A percentile compares a stretch with the other conserved stretches of the same genome.
Evolutionary conservation across 2,797 vertebrate genomes (phyloP).

Genomic region (Melopsittacus undulatus): DNA sequence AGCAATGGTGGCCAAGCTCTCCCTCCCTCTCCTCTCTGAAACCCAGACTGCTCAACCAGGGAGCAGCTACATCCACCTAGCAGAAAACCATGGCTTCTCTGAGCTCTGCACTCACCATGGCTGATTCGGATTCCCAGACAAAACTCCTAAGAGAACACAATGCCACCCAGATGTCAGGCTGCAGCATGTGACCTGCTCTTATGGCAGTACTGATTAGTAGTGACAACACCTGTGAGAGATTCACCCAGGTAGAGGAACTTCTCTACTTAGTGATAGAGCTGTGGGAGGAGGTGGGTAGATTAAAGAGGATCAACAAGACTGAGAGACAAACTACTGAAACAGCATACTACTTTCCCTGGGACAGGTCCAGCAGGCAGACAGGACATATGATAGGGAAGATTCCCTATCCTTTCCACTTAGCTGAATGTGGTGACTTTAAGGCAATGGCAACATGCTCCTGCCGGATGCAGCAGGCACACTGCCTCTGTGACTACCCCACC

Average conservation of each 20-base stretch:
- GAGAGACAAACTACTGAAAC: neutral
- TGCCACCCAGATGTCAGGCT: neutral
- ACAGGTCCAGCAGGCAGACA: neutral
- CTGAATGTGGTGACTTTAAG: neutral
- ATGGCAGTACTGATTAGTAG: accelerated
- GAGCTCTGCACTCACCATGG: no score
- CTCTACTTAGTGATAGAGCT: neutral
- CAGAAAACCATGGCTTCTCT: neutral
- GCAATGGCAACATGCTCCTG: neutral
- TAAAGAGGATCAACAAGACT: neutral
- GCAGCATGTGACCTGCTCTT: no score
- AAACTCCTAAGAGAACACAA: neutral
- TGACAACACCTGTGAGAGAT: neutral
- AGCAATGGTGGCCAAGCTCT: neutral
- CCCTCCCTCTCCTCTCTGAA: neutral
- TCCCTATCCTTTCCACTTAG: neutral
- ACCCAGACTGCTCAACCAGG: no score
- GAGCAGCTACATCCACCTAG: no score
- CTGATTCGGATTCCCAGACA: neutral
- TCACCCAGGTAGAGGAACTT: neutral
- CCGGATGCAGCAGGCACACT: neutral
- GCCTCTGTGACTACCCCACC: neutral
- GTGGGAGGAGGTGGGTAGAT: accelerated
- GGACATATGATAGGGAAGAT: neutral
- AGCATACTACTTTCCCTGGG: neutral